Evolutionary conservation across 2,113 vertebrate species (phyloP), one percentile per base, ranked within the genome.

Genomic region (Colistium nudipinnis): DNA sequence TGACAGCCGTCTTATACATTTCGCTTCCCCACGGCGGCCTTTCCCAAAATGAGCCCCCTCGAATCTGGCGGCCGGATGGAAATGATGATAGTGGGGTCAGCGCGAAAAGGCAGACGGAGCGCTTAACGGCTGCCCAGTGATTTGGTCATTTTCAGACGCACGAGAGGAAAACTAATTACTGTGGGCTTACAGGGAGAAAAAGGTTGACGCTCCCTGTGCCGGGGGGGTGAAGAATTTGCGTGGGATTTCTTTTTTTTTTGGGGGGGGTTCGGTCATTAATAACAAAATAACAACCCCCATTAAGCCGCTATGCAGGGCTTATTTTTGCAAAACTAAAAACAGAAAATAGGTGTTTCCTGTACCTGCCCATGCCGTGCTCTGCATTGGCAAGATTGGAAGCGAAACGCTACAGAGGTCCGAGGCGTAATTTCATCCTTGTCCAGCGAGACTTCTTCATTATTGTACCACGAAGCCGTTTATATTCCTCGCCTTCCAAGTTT

Each of bases 121-220:
- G 76, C 80, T 88, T 82, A 89, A 83, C 60, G 73, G 84, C 76
- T 73, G 71, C 69, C 66, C 87, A 87, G 87, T 74, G 81, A 89
- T 90, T 87, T 62, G 28, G 76, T 78, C 77, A 85, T 87, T 83
- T 80, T 84, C 54, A 80, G 82, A 85, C 69, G 72, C 70, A 81
- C 81, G 52, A 77, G 75, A 66, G 54, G 77, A 83, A 90, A 92
- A 90, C 84, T 91, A 91, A 92, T 93, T 92, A 91, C 64, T 53
- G 72, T 24, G 69, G 74, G 82, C 85, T 91, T 87, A 79, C n/a
- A 45, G 17, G 83, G 88, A 66, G 76, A 88, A 87, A 90, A 90
- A 75, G 78, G 64, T 78, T 78, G 78, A 86, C 13, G 38, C 61
- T 74, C 70, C 78, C 74, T 56, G 64, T 45, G 76, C 69, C 76